Base-by-base conservation (phyloP, 2,797 vertebrate genomes). In the Muscicapa striata region DNA sequence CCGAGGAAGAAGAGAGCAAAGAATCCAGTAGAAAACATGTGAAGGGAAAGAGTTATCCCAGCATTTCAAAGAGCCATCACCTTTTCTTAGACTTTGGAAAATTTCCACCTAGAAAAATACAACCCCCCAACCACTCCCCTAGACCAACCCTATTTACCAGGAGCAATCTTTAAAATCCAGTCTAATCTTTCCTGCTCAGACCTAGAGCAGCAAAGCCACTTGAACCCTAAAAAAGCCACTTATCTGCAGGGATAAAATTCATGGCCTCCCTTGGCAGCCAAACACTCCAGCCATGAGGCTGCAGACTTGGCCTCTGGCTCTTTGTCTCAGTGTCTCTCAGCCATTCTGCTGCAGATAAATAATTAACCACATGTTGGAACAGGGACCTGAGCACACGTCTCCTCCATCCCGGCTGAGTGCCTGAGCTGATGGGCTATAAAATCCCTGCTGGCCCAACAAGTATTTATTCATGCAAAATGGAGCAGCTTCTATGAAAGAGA, bases 291-390 rank as follows among this genome's bases (percentile, higher is more conserved):
- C 17, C 5, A 41, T 36, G 69, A 55, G 80, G 90, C 90, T 84
- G 86, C 94, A 86, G 85, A 45, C 58, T 45, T 52, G 89, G 91
- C 88, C 95, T 93, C 91, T 90, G 88, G 91, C 94, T 92, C 69
- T 52, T 68, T 52, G 58, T 59, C 79, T 81, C 84, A 7, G 73
- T 10, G 49, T 78, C 52, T 84, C 73, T 21, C 76, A 5, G 85
- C 87, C 89, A n/a, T 91, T 68, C 87, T 94, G 87, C 85, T 91
- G 77, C 85, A 52, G 91, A 91, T 93, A 81, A 96, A 96, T 94
- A 93, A 96, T 94, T 93, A 86, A 95, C 66, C 13, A 75, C 7
- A 1, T 0, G 0, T 43, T 93, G 95, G 91, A 95, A 86, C 49
- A 20, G 66, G 36, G 74, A 68, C 80, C 70, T 34, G 88, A 84